phyloP scores from a whole-genome alignment of 2,797 vertebrate genomes.

The Rhynchonycteris naso region DNA sequence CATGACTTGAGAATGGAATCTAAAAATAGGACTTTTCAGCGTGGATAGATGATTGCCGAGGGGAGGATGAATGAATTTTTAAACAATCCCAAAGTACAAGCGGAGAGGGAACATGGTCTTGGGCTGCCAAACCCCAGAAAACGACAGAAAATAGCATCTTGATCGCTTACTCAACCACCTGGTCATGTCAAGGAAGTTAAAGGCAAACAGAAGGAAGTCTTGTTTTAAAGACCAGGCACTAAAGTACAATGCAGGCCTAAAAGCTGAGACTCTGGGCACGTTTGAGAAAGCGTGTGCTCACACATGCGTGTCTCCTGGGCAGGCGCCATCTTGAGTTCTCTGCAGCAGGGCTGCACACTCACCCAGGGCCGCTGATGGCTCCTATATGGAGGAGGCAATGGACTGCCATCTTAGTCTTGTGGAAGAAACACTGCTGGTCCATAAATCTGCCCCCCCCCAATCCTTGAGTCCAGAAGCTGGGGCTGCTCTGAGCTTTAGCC shows the following conservation, averaged over 20 bases:
- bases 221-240: not conserved
- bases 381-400: too few relatives aligned
- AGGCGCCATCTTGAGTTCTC: not conserved
- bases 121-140: not conserved
- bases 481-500: not conserved
- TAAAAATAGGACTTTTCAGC: constrained; percentile 51
- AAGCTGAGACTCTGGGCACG: not conserved
- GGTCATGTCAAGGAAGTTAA: not conserved
- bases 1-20: constrained; percentile 27
- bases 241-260: not conserved
- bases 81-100: not conserved
- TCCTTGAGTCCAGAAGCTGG: not conserved
- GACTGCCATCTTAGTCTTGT: not conserved
- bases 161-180: not conserved
- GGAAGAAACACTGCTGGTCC: not conserved
- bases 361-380: not conserved
- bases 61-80: constrained; percentile 36
- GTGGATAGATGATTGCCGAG: not conserved
- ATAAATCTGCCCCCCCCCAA: fast-evolving
- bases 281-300: not conserved
- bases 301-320: not conserved
- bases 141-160: not conserved
- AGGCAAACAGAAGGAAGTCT: not conserved
- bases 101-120: not conserved
- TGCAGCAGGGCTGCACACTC: not conserved